Percentiles rank a stretch among this genome's conserved stretches.
Conservation (phyloP, 2,113 vertebrate species). For the Montifringilla adamsi region DNA sequence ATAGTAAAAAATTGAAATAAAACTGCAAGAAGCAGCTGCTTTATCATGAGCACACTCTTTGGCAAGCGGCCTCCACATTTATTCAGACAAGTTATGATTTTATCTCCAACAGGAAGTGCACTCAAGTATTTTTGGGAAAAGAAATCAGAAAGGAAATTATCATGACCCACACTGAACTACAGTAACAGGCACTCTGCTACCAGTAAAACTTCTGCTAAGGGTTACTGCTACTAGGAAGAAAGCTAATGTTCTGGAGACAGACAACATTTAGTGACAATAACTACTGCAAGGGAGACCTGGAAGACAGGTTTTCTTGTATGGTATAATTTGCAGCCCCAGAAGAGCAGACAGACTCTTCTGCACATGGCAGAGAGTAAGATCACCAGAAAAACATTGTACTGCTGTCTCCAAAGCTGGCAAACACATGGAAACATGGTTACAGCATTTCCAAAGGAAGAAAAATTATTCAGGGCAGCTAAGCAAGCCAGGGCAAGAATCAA, state of each 20-base stretch:
- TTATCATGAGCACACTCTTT: background rate
- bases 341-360: background rate
- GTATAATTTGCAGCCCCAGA: background rate
- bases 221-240: background rate
- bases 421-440: background rate
- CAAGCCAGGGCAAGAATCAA: background rate
- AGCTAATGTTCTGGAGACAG: background rate
- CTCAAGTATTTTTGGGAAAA: constrained; percentile 42
- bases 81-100: background rate
- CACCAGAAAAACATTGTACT: background rate
- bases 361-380: background rate
- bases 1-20: background rate
- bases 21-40: background rate
- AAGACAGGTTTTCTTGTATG: background rate
- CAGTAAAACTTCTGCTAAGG: background rate
- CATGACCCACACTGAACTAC: background rate
- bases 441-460: background rate
- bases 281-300: background rate
- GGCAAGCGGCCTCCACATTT: background rate
- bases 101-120: constrained; percentile 27
- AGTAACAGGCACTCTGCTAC: background rate
- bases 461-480: background rate
- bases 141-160: constrained; percentile 24
- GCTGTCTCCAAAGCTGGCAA: background rate
- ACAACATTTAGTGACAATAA: background rate